A percentile compares a stretch with the other conserved stretches of the same genome.
These are phyloP conservation scores for Crocuta crocuta DNA, from an alignment of 2,113 vertebrate species.

Conservation along the genomic window DNA sequence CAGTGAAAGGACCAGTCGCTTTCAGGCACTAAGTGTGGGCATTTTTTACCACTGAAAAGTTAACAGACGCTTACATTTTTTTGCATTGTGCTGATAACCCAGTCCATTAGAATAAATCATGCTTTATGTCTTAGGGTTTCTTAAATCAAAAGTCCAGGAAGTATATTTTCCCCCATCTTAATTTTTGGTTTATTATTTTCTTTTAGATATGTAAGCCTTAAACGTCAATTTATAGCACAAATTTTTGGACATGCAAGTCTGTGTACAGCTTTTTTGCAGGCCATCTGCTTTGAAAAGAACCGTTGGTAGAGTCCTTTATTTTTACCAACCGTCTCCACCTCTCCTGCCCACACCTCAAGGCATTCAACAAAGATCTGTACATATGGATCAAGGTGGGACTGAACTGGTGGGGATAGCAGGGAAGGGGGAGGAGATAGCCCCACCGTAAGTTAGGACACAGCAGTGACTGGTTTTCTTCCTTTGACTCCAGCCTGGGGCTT, in stretches of 20 bases:
- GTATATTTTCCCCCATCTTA: slow-evolving; percentile 25
- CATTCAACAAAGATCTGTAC: slow-evolving; percentile 17
- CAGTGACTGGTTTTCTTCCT: not conserved
- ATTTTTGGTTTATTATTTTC: slow-evolving; percentile 64
- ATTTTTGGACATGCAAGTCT: slow-evolving; percentile 54
- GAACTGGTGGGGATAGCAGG: not conserved
- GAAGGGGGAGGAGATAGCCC: not conserved
- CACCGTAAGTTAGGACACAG: not conserved
- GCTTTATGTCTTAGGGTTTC: slow-evolving; percentile 7
- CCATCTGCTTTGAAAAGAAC: slow-evolving; percentile 68
- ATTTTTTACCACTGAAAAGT: not conserved
- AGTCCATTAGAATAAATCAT: slow-evolving; percentile 24
- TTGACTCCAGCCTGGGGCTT: slow-evolving; percentile 21
- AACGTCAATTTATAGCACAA: slow-evolving; percentile 60
- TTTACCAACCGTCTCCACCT: slow-evolving; percentile 56
- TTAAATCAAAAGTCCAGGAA: slow-evolving; percentile 47
- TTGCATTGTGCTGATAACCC: slow-evolving; percentile 11
- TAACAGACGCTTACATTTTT: not conserved
- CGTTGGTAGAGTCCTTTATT: slow-evolving; percentile 57
- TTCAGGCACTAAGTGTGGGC: not conserved
- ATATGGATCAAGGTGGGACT: slow-evolving; percentile 36
- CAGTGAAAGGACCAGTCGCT: not conserved
- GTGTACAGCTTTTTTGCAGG: slow-evolving; percentile 24
- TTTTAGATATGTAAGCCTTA: slow-evolving; percentile 56
- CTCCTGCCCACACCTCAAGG: slow-evolving; percentile 23